Conservation (phyloP, 2,113 vertebrate species). For the Heloderma charlesbogerti region DNA sequence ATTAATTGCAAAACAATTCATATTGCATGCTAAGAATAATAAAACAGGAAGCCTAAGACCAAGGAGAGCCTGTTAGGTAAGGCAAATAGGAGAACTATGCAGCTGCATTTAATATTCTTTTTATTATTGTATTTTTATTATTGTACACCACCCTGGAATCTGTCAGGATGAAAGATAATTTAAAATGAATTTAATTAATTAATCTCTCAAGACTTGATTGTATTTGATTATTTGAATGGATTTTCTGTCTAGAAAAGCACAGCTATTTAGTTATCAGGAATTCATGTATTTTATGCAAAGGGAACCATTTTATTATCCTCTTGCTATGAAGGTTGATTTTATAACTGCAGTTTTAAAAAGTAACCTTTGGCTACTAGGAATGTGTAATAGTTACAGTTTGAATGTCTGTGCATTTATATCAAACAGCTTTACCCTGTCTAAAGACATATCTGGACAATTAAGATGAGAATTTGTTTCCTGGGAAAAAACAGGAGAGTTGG, state of each 20-base stretch:
- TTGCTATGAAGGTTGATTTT: slow-evolving; percentile 39
- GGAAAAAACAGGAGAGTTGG: background rate
- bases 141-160: too few relatives aligned
- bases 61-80: slow-evolving; percentile 37
- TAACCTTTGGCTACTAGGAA: slow-evolving; percentile 34
- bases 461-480: background rate
- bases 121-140: too few relatives aligned
- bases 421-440: slow-evolving; percentile 38
- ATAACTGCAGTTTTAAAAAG: slow-evolving; percentile 18
- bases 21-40: slow-evolving; percentile 53
- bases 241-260: slow-evolving; percentile 27
- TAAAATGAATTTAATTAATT: background rate
- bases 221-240: slow-evolving; percentile 32
- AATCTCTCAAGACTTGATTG: slow-evolving; percentile 13
- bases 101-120: slow-evolving; percentile 19
- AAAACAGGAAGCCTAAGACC: slow-evolving; percentile 22
- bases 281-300: slow-evolving; percentile 52
- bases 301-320: slow-evolving; percentile 46
- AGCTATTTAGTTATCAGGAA: slow-evolving; percentile 41
- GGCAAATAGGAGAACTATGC: background rate
- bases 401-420: slow-evolving; percentile 17
- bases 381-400: background rate
- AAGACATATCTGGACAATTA: slow-evolving; percentile 34
- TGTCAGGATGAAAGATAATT: too few relatives aligned
- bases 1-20: slow-evolving; percentile 73